Percentiles rank a stretch among this genome's conserved stretches.
Conservation (phyloP, 2,113 vertebrate genomes). For the Sphyrna mokarran region DNA sequence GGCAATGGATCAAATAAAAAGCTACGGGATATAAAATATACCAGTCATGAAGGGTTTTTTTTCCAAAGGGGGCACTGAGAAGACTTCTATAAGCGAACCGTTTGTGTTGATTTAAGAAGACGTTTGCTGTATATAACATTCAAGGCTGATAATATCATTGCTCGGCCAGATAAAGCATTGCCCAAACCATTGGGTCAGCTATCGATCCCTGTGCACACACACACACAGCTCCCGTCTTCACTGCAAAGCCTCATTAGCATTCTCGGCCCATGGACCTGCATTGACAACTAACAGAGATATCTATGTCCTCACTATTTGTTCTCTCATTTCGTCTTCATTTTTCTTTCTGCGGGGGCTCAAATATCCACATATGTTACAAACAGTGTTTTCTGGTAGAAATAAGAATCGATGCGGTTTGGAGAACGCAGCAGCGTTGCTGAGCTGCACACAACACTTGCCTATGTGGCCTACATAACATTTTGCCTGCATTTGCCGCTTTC, state of each 20-base stretch:
- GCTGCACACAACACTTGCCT: not conserved
- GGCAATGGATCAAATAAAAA: slow-evolving; percentile 63
- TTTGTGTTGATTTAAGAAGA: slow-evolving; percentile 86
- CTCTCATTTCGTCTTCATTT: slow-evolving; percentile 68
- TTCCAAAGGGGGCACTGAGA: slow-evolving; percentile 50
- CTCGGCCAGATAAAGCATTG: slow-evolving; percentile 65
- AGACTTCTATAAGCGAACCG: slow-evolving; percentile 67
- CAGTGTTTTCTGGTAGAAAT: not conserved
- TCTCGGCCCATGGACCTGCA: slow-evolving; percentile 74
- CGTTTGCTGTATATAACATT: slow-evolving; percentile 77
- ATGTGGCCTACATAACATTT: slow-evolving; percentile 29
- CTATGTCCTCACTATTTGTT: slow-evolving; percentile 71
- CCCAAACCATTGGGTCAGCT: slow-evolving; percentile 69
- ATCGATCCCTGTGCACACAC: slow-evolving; percentile 62
- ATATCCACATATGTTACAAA: slow-evolving; percentile 49
- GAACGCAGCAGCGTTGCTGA: not conserved
- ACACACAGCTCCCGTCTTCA: slow-evolving; percentile 43
- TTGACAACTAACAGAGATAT: slow-evolving; percentile 94
- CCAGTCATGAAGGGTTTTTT: slow-evolving; percentile 48
- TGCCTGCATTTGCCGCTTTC: not conserved
- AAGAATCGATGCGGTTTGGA: slow-evolving; percentile 8
- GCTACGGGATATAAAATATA: slow-evolving; percentile 57
- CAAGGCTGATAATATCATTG: slow-evolving; percentile 77
- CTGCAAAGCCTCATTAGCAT: slow-evolving; percentile 73
- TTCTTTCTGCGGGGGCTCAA: slow-evolving; percentile 63